Conservation (phyloP, 2,113 vertebrate species). For the Menidia beryllina region DNA sequence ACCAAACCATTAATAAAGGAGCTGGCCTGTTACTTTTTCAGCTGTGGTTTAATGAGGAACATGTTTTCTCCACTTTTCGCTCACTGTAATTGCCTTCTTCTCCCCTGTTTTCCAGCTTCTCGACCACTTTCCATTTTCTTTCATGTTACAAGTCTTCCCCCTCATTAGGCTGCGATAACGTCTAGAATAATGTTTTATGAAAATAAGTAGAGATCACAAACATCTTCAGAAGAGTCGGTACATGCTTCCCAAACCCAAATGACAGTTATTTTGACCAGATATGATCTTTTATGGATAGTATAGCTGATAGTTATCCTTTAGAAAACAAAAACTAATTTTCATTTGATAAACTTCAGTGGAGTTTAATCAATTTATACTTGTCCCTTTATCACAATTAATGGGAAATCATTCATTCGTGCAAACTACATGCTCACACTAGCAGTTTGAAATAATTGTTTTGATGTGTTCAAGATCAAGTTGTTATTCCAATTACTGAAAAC, state of each 20-base stretch:
- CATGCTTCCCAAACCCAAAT: background rate
- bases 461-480: too few relatives aligned
- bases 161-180: background rate
- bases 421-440: too few relatives aligned
- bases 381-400: background rate
- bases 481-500: too few relatives aligned
- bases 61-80: constrained; percentile 31
- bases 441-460: too few relatives aligned
- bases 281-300: background rate
- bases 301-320: background rate
- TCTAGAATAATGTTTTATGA: background rate
- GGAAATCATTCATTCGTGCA: too few relatives aligned
- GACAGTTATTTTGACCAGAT: background rate
- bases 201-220: background rate
- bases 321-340: background rate
- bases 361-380: background rate
- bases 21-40: constrained; percentile 32
- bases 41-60: constrained; percentile 11
- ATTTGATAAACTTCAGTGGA: background rate
- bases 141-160: background rate
- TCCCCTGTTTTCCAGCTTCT: background rate
- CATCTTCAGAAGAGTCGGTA: background rate
- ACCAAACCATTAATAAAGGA: constrained; percentile 28
- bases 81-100: constrained; percentile 6
- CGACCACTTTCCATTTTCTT: background rate